Base-by-base conservation (phyloP, 2,888 invertebrate genomes). In the Acronicta leporina region DNA sequence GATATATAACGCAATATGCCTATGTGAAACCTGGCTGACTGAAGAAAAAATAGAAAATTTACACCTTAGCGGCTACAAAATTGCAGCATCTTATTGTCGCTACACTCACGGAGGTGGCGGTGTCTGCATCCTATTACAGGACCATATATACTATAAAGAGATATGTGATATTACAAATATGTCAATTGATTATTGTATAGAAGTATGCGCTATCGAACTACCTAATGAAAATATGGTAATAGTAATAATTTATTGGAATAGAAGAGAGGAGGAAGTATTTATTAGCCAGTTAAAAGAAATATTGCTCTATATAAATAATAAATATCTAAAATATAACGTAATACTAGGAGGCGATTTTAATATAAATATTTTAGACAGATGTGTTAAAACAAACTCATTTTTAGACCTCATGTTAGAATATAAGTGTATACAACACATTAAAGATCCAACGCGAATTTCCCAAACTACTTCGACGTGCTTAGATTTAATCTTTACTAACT, bases 221-320 rank as follows among this genome's bases (percentile, higher is more conserved):
- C 25, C 27, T 38, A 27, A 53, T 8, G 2, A 14, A 6, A 45
- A 44, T 14, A 7, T 33, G 3, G 0, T 54, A 33, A n/a, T 54
- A 47, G 27, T 47, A 10, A 42, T 15, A 4, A 41, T 54, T 13
- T 54, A 54, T 6, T 54, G 47, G 54, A 54, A 54, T 41, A 47
- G 40, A 20, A 41, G 47, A 47, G 42, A 55, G n/a, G 30, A 46
- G 40, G 13, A 16, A 1, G 13, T 20, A 42, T 55, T 47, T n/a
- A 11, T 42, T 42, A 42, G 10, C 6, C 46, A 55, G 30, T 27
- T 55, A 16, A 47, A 55, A 11, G 0, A 8, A 14, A 55, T 55
- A 8, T 14, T 55, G 2, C 20, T 1, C 8, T 14, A 47, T 16
- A 15, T 46, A 13, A 46, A 46, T n/a, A 48, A 20, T 0, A 55